Base-by-base conservation (phyloP, 2,113 vertebrate genomes). In the Tringa solitaria region DNA sequence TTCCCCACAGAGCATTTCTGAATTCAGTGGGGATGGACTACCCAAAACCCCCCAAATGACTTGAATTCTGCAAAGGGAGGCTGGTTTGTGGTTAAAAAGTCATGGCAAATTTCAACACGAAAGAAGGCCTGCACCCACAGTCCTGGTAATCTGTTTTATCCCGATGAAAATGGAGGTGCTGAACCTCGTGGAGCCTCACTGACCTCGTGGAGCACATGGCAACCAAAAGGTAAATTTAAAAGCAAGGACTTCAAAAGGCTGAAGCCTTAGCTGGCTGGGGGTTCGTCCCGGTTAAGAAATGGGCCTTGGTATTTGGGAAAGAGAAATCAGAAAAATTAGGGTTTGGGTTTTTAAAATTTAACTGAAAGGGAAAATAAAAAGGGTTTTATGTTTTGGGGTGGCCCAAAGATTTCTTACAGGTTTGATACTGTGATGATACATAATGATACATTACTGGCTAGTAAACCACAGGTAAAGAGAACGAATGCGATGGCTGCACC, bases 131-230 rank as follows among this genome's bases (percentile, higher is more conserved):
- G 39, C 6, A 19, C 39, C 73, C 3, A 0, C 13, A 16, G 19
- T 33, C 26, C 46, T 7, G 6, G 43, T 28, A 23, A 63, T 57
- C 16, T 51, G 39, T 30, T 61, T 84, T 54, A 67, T 65, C 64
- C 45, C 43, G 63, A 23, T 59, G 86, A 60, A 88, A 64, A 41
- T 2, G 5, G 51, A 67, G 46, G 24, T 80, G 68, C 88, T 64
- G 60, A 92, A n/a, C n/a, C n/a, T n/a, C n/a, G 3, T 41, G 41
- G 81, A 65, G 48, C 19, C 45, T 81, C 80, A 61, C 35, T 0
- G 0, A 13, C 37, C 53, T 54, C 5, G 1, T 8, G 32, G 73
- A 90, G 69, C 60, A 57, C 30, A 33, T 0, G 0, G 60, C 43
- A 68, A 67, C n/a, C 53, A 35, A 63, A 56, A 74, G 32, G 65